phyloP scores from a whole-genome alignment of 2,113 vertebrate genomes.

The Sminthopsis crassicaudata region DNA sequence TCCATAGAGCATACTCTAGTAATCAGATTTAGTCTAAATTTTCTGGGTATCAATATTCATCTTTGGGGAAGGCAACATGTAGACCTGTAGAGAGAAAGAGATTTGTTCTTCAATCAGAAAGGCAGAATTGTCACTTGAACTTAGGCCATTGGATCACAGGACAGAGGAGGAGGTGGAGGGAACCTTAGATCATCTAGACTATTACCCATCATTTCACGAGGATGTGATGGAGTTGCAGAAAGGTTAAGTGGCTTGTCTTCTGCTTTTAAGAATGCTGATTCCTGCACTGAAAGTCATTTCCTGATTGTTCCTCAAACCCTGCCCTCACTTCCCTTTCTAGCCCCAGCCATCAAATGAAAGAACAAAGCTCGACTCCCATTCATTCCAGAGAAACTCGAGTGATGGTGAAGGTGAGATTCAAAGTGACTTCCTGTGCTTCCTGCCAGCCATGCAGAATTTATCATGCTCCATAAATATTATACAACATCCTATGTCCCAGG shows the following conservation, averaged over 20 bases:
- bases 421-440: neutral
- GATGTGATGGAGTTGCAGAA: neutral
- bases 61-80: neutral
- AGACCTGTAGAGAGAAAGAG: neutral
- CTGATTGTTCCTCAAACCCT: neutral
- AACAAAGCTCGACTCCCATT: neutral
- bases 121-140: neutral
- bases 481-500: neutral
- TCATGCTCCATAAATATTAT: neutral
- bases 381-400: slow-evolving; percentile 3
- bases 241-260: neutral
- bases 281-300: neutral
- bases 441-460: neutral
- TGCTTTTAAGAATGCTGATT: neutral
- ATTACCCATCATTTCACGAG: neutral
- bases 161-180: neutral
- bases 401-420: neutral
- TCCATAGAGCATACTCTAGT: accelerated
- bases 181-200: neutral
- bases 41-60: neutral
- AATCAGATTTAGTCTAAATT: neutral
- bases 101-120: neutral
- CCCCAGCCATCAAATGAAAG: neutral
- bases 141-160: neutral
- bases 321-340: too few relatives aligned